Base-by-base conservation (phyloP, 2,113 vertebrate genomes). In the Engystomops pustulosus region DNA sequence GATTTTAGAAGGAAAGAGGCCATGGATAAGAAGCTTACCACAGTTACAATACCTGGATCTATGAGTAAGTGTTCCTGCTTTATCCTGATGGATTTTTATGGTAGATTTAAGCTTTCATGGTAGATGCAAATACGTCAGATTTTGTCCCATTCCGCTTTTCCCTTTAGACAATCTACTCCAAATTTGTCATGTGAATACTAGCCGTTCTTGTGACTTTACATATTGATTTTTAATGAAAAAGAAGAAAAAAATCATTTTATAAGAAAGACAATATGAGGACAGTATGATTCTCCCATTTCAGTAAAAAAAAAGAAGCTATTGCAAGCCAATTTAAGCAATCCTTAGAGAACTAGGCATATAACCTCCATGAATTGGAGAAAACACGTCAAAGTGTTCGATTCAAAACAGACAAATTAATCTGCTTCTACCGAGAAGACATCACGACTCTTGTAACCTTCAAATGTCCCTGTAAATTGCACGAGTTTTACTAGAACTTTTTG, bases 321-420 rank as follows among this genome's bases (percentile, higher is more conserved):
- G 36, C 38, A 25, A 9, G 30, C 41, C 44, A 49, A 72, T 47
- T 74, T 47, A 4, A 6, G 15, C 70, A 30, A 27, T 49, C 7
- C 44, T 49, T 10, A 32, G 18, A 74, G 70, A 49, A 47, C 70
- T 74, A 49, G 23, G 49, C 15, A 30, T 18, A 74, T 74, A 45
- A 18, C 70, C 1, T 27, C 25, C 17, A 32, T 77, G 51, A 55
- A 77, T 2, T 14, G 6, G 30, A 76, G 30, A 55, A 38, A 55
- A 77, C 47, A 55, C 32, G 55, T 55, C 32, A 55, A 77, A 36
- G 74, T 38, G 36, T 58, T 77, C 8, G 74, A 77, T 53, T 47
- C 15, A 76, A 20, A 76, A 38, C 74, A 36, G 47, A 20, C 47
- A 53, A 74, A 74, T 30, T 74, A 47, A 74, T 74, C 70, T 74